These are phyloP conservation scores for Paracentrotus lividus DNA, from an alignment of 53 echinoderm and acorn worm species.

Conservation along the genomic window DNA sequence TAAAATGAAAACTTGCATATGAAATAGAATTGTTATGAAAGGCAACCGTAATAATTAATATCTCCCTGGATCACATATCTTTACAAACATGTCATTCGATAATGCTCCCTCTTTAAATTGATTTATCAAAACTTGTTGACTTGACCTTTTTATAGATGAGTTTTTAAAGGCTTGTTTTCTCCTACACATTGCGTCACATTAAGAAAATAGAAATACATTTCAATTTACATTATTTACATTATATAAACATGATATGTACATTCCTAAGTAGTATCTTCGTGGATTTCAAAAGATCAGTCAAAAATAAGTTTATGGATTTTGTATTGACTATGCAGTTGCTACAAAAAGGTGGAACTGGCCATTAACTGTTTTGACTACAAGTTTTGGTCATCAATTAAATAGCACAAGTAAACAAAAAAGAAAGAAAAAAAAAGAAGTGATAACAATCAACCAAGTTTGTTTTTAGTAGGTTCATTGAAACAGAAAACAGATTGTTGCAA, in stretches of 20 bases:
- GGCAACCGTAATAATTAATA: background rate
- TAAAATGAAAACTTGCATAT: background rate
- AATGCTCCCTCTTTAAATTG: background rate
- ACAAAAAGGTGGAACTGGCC: too few relatives aligned
- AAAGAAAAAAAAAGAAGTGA: background rate
- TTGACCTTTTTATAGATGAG: background rate
- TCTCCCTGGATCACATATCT: background rate
- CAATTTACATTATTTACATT: conserved; percentile 40
- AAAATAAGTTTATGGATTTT: too few relatives aligned
- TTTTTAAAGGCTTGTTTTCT: background rate
- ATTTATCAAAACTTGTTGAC: background rate
- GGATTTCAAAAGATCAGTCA: too few relatives aligned
- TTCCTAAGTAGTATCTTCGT: background rate
- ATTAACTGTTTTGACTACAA: too few relatives aligned
- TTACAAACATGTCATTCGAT: too few relatives aligned
- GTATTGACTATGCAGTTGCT: too few relatives aligned
- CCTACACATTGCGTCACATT: background rate
- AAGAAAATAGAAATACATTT: conserved; percentile 62
- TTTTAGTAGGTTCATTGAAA: too few relatives aligned
- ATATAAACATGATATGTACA: conserved; percentile 37
- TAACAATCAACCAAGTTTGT: background rate
- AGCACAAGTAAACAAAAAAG: background rate
- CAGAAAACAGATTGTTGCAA: too few relatives aligned
- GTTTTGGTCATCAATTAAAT: too few relatives aligned
- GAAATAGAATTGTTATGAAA: background rate